Conservation (phyloP, 2,113 vertebrate genomes). For the Abramis brama region DNA sequence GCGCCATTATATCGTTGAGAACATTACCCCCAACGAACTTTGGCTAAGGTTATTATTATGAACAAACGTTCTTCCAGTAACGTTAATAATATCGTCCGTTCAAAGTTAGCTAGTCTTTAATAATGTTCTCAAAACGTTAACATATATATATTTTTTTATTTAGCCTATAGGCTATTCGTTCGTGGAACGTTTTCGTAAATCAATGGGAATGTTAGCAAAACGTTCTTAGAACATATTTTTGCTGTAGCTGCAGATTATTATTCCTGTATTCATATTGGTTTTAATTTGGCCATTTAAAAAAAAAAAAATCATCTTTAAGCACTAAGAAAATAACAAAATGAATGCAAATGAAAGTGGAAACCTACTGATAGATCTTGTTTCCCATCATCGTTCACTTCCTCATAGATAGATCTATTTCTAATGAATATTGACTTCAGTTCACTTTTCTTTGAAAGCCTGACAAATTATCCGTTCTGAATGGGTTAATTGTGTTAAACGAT, state of each 20-base stretch:
- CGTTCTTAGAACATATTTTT: neutral
- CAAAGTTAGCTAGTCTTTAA: neutral
- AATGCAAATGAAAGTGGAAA: too few relatives aligned
- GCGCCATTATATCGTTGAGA: neutral
- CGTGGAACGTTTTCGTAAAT: too few relatives aligned
- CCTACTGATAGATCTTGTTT: neutral
- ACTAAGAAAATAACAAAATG: too few relatives aligned
- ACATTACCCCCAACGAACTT: neutral
- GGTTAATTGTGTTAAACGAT: constrained; percentile 11
- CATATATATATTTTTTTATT: neutral
- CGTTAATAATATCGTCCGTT: neutral
- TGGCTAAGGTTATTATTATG: too few relatives aligned
- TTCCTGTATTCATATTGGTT: too few relatives aligned
- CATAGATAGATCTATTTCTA: neutral
- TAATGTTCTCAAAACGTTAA: neutral
- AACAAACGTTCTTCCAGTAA: neutral
- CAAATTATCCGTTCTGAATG: neutral
- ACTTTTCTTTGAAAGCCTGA: neutral
- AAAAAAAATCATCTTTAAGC: too few relatives aligned
- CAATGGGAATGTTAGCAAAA: neutral
- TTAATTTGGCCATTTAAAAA: too few relatives aligned
- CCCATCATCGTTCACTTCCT: neutral
- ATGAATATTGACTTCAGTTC: neutral
- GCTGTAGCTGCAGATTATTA: too few relatives aligned
- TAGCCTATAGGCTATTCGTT: too few relatives aligned